Evolutionary conservation across 1,140 invertebrate species (phyloP).

Genomic region (Triops cancriformis): DNA sequence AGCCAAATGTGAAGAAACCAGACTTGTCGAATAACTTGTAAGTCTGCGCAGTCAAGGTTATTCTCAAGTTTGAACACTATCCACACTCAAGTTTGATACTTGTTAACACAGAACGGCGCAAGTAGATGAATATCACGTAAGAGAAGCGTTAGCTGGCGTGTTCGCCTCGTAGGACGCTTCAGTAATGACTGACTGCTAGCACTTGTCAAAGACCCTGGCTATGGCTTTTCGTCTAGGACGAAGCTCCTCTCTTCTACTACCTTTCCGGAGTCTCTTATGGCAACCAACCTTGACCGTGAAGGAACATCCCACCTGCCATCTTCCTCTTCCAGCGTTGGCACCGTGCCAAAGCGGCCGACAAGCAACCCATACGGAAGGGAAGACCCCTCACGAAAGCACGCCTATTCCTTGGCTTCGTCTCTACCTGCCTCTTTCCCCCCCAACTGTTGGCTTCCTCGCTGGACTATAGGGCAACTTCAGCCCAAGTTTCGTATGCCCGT

Average conservation of each 20-base stretch:
- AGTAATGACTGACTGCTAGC: background rate
- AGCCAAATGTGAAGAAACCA: no score
- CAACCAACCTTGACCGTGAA: constrained; percentile 5
- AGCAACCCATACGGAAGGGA: background rate
- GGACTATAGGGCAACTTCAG: background rate
- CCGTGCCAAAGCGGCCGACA: background rate
- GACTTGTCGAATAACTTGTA: no score
- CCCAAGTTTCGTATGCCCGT: background rate
- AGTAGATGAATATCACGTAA: background rate
- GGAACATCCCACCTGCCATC: background rate
- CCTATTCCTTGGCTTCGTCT: background rate
- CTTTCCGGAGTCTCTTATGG: background rate
- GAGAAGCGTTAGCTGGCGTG: background rate
- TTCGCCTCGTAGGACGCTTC: background rate
- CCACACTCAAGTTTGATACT: no score
- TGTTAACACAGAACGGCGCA: background rate
- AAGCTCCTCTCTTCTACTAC: background rate
- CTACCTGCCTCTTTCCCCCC: background rate
- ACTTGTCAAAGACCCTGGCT: background rate
- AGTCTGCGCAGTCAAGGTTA: no score
- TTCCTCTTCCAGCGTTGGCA: background rate
- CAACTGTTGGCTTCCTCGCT: background rate
- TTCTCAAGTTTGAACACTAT: no score
- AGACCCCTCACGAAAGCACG: background rate
- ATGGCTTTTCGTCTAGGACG: background rate